Conservation (phyloP, 2,888 invertebrate genomes). For the Cinara cedri region DNA sequence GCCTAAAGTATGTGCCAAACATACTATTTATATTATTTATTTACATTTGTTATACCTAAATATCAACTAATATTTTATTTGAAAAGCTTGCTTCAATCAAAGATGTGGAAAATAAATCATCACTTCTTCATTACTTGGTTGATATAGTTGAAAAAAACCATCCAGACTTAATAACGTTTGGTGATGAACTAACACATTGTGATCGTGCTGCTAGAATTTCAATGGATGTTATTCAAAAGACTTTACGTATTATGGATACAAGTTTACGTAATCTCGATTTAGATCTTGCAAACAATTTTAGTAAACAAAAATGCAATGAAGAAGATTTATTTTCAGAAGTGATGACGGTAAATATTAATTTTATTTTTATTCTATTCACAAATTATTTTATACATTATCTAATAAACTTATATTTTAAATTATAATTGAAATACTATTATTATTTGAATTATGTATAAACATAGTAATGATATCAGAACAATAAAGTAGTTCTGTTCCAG, state of each 20-base stretch:
- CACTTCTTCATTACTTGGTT: slow-evolving; percentile 89
- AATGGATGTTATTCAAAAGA: slow-evolving; percentile 80
- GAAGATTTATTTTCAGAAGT: slow-evolving; percentile 85
- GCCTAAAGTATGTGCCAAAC: slow-evolving; percentile 77
- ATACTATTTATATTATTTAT: not conserved
- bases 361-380: not conserved
- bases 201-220: slow-evolving; percentile 70
- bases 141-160: slow-evolving; percentile 87
- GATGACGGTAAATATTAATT: slow-evolving; percentile 74
- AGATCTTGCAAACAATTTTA: slow-evolving; percentile 80
- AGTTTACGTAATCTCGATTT: slow-evolving; percentile 87
- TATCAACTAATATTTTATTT: not conserved
- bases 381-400: not conserved
- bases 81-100: slow-evolving; percentile 83
- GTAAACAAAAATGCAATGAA: slow-evolving; percentile 72
- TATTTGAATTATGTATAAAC: too few relatives aligned
- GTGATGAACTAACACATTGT: slow-evolving; percentile 88
- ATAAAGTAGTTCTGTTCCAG: too few relatives aligned
- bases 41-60: not conserved
- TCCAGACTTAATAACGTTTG: slow-evolving; percentile 81
- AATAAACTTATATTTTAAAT: too few relatives aligned
- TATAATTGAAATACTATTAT: too few relatives aligned
- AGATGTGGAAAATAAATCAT: slow-evolving; percentile 89
- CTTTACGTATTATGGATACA: slow-evolving; percentile 83
- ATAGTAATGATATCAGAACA: too few relatives aligned